Base-by-base conservation (phyloP, 2,888 invertebrate species). In the Dryomyza anilis region DNA sequence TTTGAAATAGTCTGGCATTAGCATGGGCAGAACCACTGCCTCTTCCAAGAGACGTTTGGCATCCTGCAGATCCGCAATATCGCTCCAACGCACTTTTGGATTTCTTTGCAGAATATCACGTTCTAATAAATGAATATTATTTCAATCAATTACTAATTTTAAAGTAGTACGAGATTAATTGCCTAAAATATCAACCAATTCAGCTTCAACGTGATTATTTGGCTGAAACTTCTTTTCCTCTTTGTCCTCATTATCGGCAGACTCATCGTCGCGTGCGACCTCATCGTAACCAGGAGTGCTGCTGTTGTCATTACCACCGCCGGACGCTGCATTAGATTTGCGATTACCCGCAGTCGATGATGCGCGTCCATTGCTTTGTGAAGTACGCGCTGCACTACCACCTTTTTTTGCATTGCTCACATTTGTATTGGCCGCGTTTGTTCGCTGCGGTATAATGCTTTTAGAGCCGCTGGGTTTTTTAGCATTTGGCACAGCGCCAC, bases 1-100 rank as follows among this genome's bases (percentile, higher is more conserved):
- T 85, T 93, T 96, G 84, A 99, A 99, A 85, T 95, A 98, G 78
- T 98, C 96, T 1, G 98, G 98, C 91, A 98, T 96, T 88, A 95
- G 91, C 89, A 98, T 92, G 2, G 98, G 98, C 77, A 98, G 85
- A 43, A 99, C 97, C 8, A 98, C 97, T 29, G 98, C 98, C 84
- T 99, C 98, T 81, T 98, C 96, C 6, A 99, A 84, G 63, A 98
- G 82, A 69, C 94, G 86, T 82, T 96, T 96, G 6, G 95, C 95
- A 81, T 95, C 95, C 10, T 90, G 86, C 55, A 96, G 85, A 83
- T 95, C 96, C 0, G 95, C 95, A 78, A 96, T 95, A 79, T 95
- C 95, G 76, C 92, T 94, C 98, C 98, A 98, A 76, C 90, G 89
- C 67, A 98, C 95, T 84, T 95, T 96, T 16, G 96, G 96, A 85